Percentiles rank a stretch among this genome's conserved stretches.
These are phyloP conservation scores for Microctonus brassicae DNA, from an alignment of 2,888 invertebrate species.

Conservation along the genomic window DNA sequence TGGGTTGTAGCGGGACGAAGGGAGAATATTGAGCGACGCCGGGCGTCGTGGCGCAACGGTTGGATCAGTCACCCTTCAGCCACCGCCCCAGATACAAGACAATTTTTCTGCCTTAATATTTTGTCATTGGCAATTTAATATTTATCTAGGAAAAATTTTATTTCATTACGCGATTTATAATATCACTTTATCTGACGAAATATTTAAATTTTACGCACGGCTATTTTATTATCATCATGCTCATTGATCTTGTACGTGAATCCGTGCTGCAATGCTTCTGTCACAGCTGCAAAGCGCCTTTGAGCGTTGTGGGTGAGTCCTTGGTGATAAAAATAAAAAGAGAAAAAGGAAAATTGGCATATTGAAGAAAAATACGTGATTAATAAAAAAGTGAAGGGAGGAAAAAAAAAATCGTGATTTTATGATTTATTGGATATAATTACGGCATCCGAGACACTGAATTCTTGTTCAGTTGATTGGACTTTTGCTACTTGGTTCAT, in stretches of 20 bases:
- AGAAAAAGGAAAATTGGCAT: not conserved
- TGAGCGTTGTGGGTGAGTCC: slow-evolving; percentile 69
- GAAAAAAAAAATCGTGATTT: not conserved
- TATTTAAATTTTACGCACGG: not conserved
- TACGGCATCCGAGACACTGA: not conserved
- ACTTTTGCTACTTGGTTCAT: not conserved
- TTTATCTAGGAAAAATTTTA: not conserved
- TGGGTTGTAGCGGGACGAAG: slow-evolving; percentile 53
- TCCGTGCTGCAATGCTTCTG: slow-evolving; percentile 95
- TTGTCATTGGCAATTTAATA: slow-evolving; percentile 51
- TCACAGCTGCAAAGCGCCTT: slow-evolving; percentile 90
- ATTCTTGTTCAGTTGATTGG: not conserved
- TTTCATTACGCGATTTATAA: not conserved
- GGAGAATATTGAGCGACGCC: slow-evolving; percentile 75
- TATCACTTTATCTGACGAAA: not conserved
- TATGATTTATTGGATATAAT: not conserved
- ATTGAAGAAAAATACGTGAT: not conserved
- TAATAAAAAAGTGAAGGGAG: not conserved
- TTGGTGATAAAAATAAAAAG: not conserved
- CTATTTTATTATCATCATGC: slow-evolving; percentile 73
- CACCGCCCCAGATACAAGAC: slow-evolving; percentile 73
- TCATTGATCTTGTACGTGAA: slow-evolving; percentile 91
- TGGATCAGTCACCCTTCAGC: slow-evolving; percentile 75
- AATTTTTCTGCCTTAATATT: slow-evolving; percentile 67
- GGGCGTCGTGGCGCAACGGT: slow-evolving; percentile 74